Conservation (phyloP, 1,140 invertebrate species). For the Epicauta chinensis region DNA sequence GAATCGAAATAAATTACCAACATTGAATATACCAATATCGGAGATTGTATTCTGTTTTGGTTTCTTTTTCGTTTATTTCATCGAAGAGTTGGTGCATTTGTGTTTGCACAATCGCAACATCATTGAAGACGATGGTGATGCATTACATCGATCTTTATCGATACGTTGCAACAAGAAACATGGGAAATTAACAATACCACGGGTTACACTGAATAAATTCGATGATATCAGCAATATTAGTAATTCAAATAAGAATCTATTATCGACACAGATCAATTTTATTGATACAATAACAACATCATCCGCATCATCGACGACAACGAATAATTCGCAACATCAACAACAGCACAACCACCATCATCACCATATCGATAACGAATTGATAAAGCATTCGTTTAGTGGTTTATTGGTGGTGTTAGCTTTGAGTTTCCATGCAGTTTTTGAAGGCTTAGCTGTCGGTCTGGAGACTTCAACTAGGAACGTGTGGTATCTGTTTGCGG, state of each 20-base stretch:
- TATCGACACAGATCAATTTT: constrained; percentile 30
- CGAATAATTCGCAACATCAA: neutral
- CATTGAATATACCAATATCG: constrained; percentile 48
- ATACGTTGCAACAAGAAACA: constrained; percentile 44
- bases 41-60: constrained; percentile 63
- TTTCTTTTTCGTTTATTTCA: constrained; percentile 67
- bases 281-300: constrained; percentile 14
- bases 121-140: constrained; percentile 47
- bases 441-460: constrained; percentile 77
- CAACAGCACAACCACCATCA: constrained; percentile 26
- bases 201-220: constrained; percentile 36
- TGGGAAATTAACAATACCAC: constrained; percentile 35
- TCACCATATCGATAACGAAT: constrained; percentile 24
- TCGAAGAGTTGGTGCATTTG: constrained; percentile 64
- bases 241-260: constrained; percentile 34
- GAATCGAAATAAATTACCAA: constrained; percentile 41
- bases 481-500: constrained; percentile 66
- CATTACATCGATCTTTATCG: constrained; percentile 52
- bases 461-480: constrained; percentile 53
- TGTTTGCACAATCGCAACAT: constrained; percentile 21
- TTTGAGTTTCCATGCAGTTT: constrained; percentile 72
- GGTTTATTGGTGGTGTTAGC: constrained; percentile 65
- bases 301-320: too few species aligned
- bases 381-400: constrained; percentile 45
- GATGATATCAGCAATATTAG: constrained; percentile 36